Evolutionary conservation across 2,113 vertebrate genomes (phyloP), one percentile per base, ranked within the genome.

Genomic region (Bagarius yarrelli): DNA sequence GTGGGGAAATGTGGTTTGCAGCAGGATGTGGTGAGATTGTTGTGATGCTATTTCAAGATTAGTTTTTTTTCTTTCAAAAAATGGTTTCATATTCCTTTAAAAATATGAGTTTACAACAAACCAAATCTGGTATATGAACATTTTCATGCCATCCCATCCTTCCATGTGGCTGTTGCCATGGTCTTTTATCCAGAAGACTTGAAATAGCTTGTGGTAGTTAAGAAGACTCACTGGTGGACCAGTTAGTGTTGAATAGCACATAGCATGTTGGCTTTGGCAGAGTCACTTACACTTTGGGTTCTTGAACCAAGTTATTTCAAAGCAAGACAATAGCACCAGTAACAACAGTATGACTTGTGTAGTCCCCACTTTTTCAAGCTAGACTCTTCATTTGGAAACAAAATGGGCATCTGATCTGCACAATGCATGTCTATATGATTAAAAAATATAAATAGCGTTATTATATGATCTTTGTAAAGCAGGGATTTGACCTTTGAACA

Each of bases 311-410:
- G 19, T 71, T 11, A 55, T 81, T 85, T 73, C 53, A 83, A 82
- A 32, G 40, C 44, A 61, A 86, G 81, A 83, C 86, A 72, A 82
- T 81, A 86, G 78, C 84, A 86, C 12, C 14, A 44, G 80, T 84
- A 71, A 87, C 87, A 80, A 77, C 63, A 86, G 72, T 44, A 64
- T 52, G 67, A 16, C 25, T 53, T 76, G 50, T 27, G 34, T 53
- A n/a, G 36, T 60, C 40, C 36, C 34, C 27, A 55, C 52, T 21
- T 76, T 64, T 52, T 47, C 14, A 1, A 69, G 59, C 34, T 27
- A 79, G 77, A 55, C 61, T 60, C 27, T 70, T 55, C 50, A 1
- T 53, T 50, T 72, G n/a, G 44, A 57, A 30, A 44, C 12, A 63
- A 59, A 52, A 36, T 52, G 11, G 72, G n/a, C 57, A 67, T 76